Conservation (phyloP, 23 tunicate species). For the Phallusia fumigata region DNA sequence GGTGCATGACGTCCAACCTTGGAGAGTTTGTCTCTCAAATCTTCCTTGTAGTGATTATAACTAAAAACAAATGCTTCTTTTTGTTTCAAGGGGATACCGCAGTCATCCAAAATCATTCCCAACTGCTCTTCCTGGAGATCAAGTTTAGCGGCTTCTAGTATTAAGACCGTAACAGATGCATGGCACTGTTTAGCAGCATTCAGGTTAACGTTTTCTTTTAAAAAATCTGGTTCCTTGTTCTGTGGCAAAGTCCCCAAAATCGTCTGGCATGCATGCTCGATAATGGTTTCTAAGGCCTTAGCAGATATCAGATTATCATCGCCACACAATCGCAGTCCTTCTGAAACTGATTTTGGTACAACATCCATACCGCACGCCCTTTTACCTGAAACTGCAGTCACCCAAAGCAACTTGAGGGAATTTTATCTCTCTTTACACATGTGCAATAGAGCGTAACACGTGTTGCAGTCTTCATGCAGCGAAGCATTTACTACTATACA, state of each 20-base stretch:
- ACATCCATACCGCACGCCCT: background rate
- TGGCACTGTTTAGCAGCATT: constrained; percentile 24
- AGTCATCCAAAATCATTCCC: constrained; percentile 70
- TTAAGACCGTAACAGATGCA: constrained; percentile 40
- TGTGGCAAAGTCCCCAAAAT: background rate
- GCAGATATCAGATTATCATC: background rate
- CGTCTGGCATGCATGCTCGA: background rate
- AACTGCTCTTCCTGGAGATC: constrained; percentile 66
- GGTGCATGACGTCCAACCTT: constrained; percentile 34
- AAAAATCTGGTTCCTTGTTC: background rate
- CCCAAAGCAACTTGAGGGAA: background rate
- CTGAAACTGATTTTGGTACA: background rate
- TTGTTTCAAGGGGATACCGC: constrained; percentile 25
- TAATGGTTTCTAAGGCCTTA: background rate
- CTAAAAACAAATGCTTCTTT: constrained; percentile 37
- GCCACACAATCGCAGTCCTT: constrained; percentile 2
- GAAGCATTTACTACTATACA: too few species aligned
- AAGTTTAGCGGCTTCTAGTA: constrained; percentile 66
- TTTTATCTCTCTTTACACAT: background rate
- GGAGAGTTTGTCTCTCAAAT: constrained; percentile 37
- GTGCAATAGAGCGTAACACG: background rate
- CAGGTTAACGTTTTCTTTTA: background rate
- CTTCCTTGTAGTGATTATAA: constrained; percentile 23
- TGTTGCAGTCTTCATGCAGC: background rate
- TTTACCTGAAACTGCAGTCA: background rate